A percentile compares a stretch with the other conserved stretches of the same genome.
Evolutionary conservation across 1,140 invertebrate species (phyloP).

Genomic region (Andrena cerasifolii): DNA sequence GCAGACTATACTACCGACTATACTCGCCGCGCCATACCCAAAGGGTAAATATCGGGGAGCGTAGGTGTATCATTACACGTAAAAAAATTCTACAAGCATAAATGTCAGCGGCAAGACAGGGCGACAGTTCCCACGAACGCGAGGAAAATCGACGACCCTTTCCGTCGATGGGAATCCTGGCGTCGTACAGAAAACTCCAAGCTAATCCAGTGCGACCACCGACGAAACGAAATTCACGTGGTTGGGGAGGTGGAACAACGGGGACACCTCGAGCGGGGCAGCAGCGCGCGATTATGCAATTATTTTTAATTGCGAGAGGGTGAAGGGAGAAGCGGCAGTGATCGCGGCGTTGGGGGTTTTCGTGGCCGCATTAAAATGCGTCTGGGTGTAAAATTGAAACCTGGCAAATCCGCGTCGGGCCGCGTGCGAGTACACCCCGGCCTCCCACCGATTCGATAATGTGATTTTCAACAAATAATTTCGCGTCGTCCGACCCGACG

Average conservation of each 20-base stretch:
- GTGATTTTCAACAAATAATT: slow-evolving; percentile 66
- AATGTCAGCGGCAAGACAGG: too few relatives aligned
- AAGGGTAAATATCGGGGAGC: too few relatives aligned
- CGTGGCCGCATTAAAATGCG: slow-evolving; percentile 66
- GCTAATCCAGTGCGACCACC: slow-evolving; percentile 30
- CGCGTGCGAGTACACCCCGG: background rate
- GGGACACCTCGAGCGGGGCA: background rate
- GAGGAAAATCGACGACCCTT: background rate
- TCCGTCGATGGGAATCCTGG: background rate
- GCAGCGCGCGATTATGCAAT: slow-evolving; percentile 56
- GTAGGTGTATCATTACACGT: too few relatives aligned
- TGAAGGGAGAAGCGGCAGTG: background rate
- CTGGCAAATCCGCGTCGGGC: slow-evolving; percentile 44
- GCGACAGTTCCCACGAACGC: background rate
- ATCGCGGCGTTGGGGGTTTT: slow-evolving; percentile 48
- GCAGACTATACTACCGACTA: too few relatives aligned
- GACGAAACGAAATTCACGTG: slow-evolving; percentile 41
- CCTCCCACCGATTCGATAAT: slow-evolving; percentile 51
- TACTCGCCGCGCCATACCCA: too few relatives aligned
- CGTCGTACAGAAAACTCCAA: slow-evolving; percentile 10
- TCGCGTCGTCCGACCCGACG: slow-evolving; percentile 2
- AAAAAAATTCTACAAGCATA: too few relatives aligned
- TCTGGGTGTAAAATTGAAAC: slow-evolving; percentile 67
- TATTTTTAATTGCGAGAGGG: slow-evolving; percentile 64
- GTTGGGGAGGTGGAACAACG: background rate